phyloP scores from a whole-genome alignment of 2,113 vertebrate genomes.

The Puffinus mauretanicus region DNA sequence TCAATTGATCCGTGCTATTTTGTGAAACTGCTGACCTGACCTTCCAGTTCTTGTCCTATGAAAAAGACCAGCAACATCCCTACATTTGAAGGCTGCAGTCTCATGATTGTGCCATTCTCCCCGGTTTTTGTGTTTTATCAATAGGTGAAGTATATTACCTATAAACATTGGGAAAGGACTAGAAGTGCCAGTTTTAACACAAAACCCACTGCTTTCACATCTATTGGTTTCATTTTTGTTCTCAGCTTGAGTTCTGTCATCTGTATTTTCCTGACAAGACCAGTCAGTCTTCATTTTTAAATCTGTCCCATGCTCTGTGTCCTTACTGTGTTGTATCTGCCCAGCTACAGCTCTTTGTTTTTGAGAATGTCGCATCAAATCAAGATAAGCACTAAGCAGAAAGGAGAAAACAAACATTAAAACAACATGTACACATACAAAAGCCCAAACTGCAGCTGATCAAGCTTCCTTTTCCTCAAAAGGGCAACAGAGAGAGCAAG shows the following conservation, averaged over 20 bases:
- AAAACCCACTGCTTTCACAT: background rate
- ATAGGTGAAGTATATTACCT: background rate
- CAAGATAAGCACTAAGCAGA: background rate
- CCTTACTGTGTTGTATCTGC: background rate
- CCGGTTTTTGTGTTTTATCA: background rate
- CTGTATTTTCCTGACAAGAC: background rate
- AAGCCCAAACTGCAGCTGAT: background rate
- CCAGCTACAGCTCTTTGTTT: background rate
- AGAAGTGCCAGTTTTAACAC: background rate
- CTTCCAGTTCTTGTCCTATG: background rate
- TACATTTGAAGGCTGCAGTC: background rate
- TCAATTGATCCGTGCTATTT: background rate
- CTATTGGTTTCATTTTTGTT: background rate
- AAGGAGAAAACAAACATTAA: background rate
- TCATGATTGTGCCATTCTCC: background rate
- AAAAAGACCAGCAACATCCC: background rate
- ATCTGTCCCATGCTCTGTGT: background rate
- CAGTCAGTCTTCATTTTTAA: background rate
- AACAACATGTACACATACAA: background rate
- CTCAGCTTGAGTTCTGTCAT: background rate
- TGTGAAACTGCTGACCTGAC: background rate
- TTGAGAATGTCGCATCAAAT: background rate
- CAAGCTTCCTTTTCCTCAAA: background rate
- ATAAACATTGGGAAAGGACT: background rate
- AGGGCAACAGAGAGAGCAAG: background rate